phyloP scores from a whole-genome alignment of 2,797 vertebrate genomes.

The Syngnathus acus region DNA sequence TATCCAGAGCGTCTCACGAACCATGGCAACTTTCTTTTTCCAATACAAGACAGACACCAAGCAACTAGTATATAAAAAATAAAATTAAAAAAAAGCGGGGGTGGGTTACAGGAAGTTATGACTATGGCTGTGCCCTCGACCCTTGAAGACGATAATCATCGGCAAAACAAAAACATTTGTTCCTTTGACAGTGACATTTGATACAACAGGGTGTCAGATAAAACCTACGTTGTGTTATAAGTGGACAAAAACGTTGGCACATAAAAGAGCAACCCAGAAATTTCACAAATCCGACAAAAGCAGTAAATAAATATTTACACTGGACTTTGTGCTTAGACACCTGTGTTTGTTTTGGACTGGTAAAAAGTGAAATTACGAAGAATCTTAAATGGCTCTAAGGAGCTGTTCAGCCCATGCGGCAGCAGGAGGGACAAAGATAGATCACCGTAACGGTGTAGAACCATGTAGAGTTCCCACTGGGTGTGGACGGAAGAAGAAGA shows the following conservation, averaged over 20 bases:
- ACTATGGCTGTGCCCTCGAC: conserved; percentile 43
- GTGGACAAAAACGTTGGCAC: neutral
- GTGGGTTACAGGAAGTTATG: conserved; percentile 50
- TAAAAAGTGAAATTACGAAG: neutral
- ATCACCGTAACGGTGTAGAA: conserved; percentile 41
- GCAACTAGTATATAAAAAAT: conserved; percentile 6
- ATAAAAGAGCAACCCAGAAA: too few relatives aligned
- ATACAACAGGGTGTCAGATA: conserved; percentile 38
- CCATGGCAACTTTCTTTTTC: conserved; percentile 30
- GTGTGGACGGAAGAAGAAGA: conserved; percentile 23
- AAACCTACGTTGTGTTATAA: conserved; percentile 8
- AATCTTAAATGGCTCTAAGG: conserved; percentile 40
- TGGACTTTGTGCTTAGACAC: too few relatives aligned
- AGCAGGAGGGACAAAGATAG: conserved; percentile 27
- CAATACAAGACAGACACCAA: conserved; percentile 8
- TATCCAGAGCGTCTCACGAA: neutral
- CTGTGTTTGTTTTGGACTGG: too few relatives aligned
- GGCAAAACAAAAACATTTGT: conserved; percentile 43
- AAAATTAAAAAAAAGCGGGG: neutral
- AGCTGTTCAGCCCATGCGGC: conserved; percentile 26
- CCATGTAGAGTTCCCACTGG: conserved; percentile 36
- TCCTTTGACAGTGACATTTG: conserved; percentile 26
- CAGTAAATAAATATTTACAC: too few relatives aligned
- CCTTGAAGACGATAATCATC: conserved; percentile 47
- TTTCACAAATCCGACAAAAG: too few relatives aligned